phyloP scores from a whole-genome alignment of 2,113 vertebrate genomes.

The Tyto alba region DNA sequence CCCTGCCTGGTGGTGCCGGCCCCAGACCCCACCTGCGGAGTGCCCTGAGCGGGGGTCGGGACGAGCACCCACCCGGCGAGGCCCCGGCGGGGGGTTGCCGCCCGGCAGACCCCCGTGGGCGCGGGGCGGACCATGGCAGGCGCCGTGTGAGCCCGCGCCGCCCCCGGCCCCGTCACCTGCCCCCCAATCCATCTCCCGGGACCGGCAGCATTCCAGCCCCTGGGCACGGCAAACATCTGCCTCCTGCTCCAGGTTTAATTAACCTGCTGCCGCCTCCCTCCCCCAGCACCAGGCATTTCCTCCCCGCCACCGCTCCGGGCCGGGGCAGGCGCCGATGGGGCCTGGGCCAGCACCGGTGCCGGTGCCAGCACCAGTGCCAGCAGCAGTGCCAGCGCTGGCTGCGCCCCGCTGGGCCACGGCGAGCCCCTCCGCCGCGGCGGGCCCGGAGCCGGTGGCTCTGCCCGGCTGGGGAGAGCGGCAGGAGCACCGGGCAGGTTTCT shows the following conservation, averaged over 20 bases:
- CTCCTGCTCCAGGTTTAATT: slow-evolving; percentile 31
- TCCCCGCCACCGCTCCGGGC: background rate
- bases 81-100: background rate
- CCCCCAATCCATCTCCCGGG: slow-evolving; percentile 39
- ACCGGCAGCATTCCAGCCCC: slow-evolving; percentile 49
- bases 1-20: too few species aligned
- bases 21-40: too few species aligned
- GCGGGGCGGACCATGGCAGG: background rate
- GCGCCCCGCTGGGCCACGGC: background rate
- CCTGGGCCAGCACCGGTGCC: background rate
- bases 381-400: too few species aligned
- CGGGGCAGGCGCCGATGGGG: background rate
- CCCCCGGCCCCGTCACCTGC: background rate
- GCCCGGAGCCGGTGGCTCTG: background rate
- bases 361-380: too few species aligned
- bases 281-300: slow-evolving; percentile 13
- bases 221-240: slow-evolving; percentile 39
- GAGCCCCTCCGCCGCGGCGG: too few species aligned
- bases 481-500: background rate
- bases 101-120: background rate
- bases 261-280: slow-evolving; percentile 28
- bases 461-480: background rate
- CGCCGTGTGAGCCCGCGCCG: background rate
- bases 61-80: background rate
- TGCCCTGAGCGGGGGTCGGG: too few species aligned